A percentile compares a stretch with the other conserved stretches of the same genome.
phyloP scores from a whole-genome alignment of 2,888 invertebrate species.

The Icerya purchasi region DNA sequence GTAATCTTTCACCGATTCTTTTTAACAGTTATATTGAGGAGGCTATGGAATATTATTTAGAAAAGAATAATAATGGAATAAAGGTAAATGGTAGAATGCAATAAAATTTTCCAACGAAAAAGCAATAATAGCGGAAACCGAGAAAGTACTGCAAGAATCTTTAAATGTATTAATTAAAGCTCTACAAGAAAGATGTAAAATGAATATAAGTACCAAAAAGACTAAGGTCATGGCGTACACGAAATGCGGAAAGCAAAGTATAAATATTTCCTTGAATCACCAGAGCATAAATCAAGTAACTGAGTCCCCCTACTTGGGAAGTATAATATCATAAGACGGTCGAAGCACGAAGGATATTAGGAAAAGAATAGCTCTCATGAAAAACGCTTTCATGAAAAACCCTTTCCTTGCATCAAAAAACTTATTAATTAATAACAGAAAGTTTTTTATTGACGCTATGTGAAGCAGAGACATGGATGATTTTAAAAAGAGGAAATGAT shows the following conservation, averaged over 20 bases:
- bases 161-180: neutral
- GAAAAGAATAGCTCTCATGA: neutral
- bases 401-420: no score
- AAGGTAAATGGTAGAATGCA: neutral
- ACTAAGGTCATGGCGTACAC: neutral
- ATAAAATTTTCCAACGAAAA: neutral
- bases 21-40: neutral
- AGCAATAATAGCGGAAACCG: neutral
- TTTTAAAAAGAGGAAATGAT: no score
- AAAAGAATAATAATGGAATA: neutral
- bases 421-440: no score
- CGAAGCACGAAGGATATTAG: neutral
- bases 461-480: no score
- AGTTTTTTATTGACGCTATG: no score
- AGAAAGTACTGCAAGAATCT: neutral
- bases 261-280: neutral
- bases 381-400: no score
- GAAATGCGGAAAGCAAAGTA: neutral
- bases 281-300: neutral
- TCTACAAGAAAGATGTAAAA: neutral
- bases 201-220: neutral
- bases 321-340: neutral
- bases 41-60: neutral
- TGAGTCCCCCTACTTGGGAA: neutral
- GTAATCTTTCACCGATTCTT: neutral